Conservation (phyloP, 92 coral and sea anemone species). For the Epizoanthus rinbou region DNA sequence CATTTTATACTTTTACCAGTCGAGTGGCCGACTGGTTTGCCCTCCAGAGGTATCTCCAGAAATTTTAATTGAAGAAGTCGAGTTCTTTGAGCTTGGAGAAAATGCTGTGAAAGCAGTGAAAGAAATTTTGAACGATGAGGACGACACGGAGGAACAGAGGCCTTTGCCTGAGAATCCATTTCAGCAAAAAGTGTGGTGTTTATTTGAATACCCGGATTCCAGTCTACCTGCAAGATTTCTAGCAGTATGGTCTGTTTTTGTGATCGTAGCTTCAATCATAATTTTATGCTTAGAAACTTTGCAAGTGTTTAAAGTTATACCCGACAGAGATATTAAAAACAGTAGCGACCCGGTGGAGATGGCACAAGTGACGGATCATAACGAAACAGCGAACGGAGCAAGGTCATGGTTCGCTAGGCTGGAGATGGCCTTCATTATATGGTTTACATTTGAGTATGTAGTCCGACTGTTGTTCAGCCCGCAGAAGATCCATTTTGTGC, state of each 20-base stretch:
- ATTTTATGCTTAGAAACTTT: conserved; percentile 91
- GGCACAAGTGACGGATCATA: conserved; percentile 54
- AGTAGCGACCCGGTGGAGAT: conserved; percentile 70
- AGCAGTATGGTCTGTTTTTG: conserved; percentile 87
- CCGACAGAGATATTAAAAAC: conserved; percentile 50
- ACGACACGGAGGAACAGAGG: conserved; percentile 71
- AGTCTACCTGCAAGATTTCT: conserved; percentile 79
- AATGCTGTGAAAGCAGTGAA: conserved; percentile 86
- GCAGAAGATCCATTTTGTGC: conserved; percentile 71
- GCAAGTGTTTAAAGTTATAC: conserved; percentile 69
- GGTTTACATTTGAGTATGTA: conserved; percentile 95
- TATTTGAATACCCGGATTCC: conserved; percentile 95
- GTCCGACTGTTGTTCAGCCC: conserved; percentile 88
- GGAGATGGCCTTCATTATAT: conserved; percentile 89
- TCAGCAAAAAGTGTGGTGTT: conserved; percentile 81
- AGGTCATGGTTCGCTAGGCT: conserved; percentile 70
- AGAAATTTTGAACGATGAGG: conserved; percentile 78
- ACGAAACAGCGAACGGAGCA: conserved; percentile 56
- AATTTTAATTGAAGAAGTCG: conserved; percentile 89
- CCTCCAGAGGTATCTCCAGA: conserved; percentile 97
- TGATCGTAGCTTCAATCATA: conserved; percentile 89
- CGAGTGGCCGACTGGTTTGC: conserved; percentile 90
- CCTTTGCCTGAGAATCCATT: conserved; percentile 63
- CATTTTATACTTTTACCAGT: conserved; percentile 92
- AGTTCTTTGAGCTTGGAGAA: conserved; percentile 96